Conservation (phyloP, 2,888 invertebrate species). For the Brachyptera risi region DNA sequence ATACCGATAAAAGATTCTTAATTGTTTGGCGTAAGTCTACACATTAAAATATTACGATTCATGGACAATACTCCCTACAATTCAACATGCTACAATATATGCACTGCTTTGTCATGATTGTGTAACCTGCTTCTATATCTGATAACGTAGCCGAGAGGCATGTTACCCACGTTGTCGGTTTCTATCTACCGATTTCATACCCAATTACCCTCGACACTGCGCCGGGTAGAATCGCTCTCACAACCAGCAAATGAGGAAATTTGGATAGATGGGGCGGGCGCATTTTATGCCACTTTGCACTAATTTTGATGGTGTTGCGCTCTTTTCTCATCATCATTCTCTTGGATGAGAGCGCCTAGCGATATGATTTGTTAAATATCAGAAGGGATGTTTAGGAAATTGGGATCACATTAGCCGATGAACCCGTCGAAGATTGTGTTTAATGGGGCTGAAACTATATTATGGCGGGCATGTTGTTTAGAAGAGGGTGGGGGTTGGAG, state of each 20-base stretch:
- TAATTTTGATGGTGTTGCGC: constrained; percentile 32
- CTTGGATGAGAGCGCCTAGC: constrained; percentile 17
- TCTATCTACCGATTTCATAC: constrained; percentile 33
- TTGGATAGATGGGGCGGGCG: constrained; percentile 22
- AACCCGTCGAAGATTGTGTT: constrained; percentile 25
- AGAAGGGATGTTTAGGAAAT: constrained; percentile 11
- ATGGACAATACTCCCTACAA: no score
- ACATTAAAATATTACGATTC: no score
- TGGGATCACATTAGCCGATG: constrained; percentile 5
- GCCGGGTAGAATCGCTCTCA: neutral
- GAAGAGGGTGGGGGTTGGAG: neutral
- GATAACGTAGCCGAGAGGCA: no score
- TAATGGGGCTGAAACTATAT: constrained; percentile 25
- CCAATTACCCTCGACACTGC: constrained; percentile 30
- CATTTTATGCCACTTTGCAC: constrained; percentile 35
- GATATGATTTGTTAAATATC: constrained; percentile 29
- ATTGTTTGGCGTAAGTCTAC: no score
- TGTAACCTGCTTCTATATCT: no score
- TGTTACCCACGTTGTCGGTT: constrained; percentile 18
- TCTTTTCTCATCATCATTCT: constrained; percentile 14
- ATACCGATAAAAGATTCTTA: no score
- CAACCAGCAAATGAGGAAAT: constrained; percentile 31
- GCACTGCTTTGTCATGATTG: no score
- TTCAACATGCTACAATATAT: no score
- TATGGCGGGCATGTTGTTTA: constrained; percentile 10